These are phyloP conservation scores for Euthynnus affinis DNA, from an alignment of 2,797 vertebrate genomes.

Conservation along the genomic window DNA sequence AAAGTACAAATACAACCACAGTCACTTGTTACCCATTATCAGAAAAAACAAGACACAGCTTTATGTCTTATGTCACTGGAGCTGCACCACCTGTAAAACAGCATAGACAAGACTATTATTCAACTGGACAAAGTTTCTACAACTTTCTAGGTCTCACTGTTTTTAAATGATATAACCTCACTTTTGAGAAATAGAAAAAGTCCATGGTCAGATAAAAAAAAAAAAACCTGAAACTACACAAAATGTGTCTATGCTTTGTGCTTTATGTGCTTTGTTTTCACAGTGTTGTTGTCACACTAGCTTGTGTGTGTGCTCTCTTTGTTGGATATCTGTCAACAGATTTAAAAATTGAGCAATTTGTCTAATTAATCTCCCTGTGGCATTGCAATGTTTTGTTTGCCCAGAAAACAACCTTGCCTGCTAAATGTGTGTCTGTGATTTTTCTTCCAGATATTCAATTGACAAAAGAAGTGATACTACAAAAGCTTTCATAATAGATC, in stretches of 20 bases:
- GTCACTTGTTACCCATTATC: neutral
- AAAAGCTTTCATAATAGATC: conserved; percentile 89
- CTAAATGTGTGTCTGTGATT: conserved; percentile 59
- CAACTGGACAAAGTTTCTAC: neutral
- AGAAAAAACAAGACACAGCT: neutral
- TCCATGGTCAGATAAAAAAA: conserved; percentile 19
- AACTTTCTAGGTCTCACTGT: neutral
- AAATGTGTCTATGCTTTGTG: conserved; percentile 5
- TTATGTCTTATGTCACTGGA: conserved; percentile 2
- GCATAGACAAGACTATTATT: conserved; percentile 13
- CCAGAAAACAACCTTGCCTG: conserved; percentile 59
- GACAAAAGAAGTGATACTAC: conserved; percentile 76
- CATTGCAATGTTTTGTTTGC: conserved; percentile 64
- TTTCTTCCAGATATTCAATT: conserved; percentile 90
- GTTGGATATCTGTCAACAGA: conserved; percentile 69
- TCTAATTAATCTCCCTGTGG: conserved; percentile 74
- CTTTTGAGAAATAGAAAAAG: neutral
- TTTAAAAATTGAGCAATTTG: conserved; percentile 66
- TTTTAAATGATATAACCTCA: conserved; percentile 16
- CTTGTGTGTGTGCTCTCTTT: conserved; percentile 46
- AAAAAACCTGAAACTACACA: neutral
- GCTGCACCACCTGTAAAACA: conserved; percentile 6
- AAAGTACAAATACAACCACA: neutral
- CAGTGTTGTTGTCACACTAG: conserved; percentile 30
- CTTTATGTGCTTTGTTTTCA: conserved; percentile 39